Evolutionary conservation across 2,888 invertebrate genomes (phyloP).

Genomic region (Torymus aiolomorphi): DNA sequence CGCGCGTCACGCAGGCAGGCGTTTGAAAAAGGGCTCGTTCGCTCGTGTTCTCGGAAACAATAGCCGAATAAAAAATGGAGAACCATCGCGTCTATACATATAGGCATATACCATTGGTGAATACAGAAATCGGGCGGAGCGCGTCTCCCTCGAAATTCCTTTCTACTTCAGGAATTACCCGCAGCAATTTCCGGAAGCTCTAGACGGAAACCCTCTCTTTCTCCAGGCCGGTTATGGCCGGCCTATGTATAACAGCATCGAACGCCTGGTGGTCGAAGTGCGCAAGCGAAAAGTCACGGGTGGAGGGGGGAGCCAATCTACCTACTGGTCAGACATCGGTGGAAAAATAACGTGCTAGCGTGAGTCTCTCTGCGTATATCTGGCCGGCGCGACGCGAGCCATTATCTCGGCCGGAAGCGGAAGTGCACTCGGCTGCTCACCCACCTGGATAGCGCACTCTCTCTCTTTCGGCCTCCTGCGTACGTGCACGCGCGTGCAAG

Average conservation of each 20-base stretch:
- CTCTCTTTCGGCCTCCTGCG: neutral
- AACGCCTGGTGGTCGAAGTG: constrained; percentile 22
- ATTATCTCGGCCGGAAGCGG: constrained; percentile 74
- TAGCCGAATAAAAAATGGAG: no score
- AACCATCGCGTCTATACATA: no score
- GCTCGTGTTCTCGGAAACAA: no score
- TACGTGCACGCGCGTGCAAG: neutral
- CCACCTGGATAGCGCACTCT: constrained; percentile 68
- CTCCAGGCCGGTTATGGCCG: constrained; percentile 34
- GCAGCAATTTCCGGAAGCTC: constrained; percentile 43
- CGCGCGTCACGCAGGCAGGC: no score
- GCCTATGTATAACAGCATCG: constrained; percentile 1
- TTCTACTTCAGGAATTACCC: constrained; percentile 48
- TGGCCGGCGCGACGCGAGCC: constrained; percentile 62
- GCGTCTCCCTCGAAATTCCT: neutral
- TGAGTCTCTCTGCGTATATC: constrained; percentile 5
- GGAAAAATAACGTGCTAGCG: neutral
- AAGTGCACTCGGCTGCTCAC: constrained; percentile 74
- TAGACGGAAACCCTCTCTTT: constrained; percentile 3
- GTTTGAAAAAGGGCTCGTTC: no score
- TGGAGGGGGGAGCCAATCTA: neutral
- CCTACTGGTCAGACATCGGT: neutral
- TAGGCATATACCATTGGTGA: no score
- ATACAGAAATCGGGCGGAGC: no score
- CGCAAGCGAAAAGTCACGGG: constrained; percentile 19